phyloP scores from a whole-genome alignment of 2,113 vertebrate species.

The Cariama cristata region DNA sequence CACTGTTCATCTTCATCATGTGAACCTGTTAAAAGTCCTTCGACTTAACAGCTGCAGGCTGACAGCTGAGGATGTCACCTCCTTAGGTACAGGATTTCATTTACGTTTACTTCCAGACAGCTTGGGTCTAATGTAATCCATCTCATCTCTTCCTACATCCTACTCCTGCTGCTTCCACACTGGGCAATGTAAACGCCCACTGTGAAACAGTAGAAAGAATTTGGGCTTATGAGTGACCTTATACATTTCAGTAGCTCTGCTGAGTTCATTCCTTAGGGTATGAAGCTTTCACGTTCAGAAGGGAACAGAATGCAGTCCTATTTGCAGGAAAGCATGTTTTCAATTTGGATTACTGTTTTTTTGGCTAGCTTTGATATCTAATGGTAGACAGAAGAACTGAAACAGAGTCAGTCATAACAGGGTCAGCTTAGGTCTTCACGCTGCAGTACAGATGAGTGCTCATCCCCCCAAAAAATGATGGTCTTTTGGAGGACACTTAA shows the following conservation, averaged over 20 bases:
- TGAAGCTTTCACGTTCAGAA: not conserved
- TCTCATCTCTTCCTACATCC: not conserved
- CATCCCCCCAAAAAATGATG: not conserved
- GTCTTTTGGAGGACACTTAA: not conserved
- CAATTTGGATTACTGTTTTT: not conserved
- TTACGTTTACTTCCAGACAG: not conserved
- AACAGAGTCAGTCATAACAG: not conserved
- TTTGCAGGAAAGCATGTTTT: not conserved
- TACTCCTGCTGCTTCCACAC: not conserved
- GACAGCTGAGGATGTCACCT: conserved; percentile 76
- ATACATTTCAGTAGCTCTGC: not conserved
- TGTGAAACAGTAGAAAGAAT: not conserved
- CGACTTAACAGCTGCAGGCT: conserved; percentile 85
- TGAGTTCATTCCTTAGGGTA: not conserved
- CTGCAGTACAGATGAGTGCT: not conserved
- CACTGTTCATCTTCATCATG: conserved; percentile 78
- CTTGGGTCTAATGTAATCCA: not conserved
- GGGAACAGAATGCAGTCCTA: not conserved
- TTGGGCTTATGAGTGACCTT: not conserved
- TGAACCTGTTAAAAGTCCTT: conserved; percentile 78
- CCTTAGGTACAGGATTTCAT: conserved; percentile 78
- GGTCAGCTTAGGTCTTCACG: not conserved
- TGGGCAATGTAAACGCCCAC: not conserved
- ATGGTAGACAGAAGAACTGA: not conserved
- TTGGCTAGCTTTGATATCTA: not conserved